A percentile compares a stretch with the other conserved stretches of the same genome.
Evolutionary conservation across 1,140 invertebrate species (phyloP).

Genomic region (Drosophila sp.): DNA sequence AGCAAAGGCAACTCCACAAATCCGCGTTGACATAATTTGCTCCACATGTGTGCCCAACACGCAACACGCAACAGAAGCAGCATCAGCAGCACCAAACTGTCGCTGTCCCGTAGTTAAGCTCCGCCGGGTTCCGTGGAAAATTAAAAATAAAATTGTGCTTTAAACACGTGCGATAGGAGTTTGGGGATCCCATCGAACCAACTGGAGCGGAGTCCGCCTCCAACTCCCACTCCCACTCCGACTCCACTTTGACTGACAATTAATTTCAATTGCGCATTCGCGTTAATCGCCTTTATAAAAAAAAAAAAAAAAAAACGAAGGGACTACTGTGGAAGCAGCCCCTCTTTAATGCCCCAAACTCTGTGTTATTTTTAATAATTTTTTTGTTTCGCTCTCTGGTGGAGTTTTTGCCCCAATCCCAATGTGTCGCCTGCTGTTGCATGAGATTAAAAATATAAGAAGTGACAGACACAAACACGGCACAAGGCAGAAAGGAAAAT

Average conservation of each 20-base stretch:
- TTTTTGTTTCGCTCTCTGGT: background rate
- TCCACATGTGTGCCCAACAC: constrained; percentile 66
- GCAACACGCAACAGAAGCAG: constrained; percentile 13
- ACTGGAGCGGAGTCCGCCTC: background rate
- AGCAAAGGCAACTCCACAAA: constrained; percentile 48
- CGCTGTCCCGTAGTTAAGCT: constrained; percentile 37
- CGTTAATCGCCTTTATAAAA: constrained; percentile 73
- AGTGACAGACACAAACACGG: constrained; percentile 54
- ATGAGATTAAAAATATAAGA: constrained; percentile 76
- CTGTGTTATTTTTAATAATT: constrained; percentile 11
- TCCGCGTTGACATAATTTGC: constrained; percentile 74
- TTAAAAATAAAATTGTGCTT: constrained; percentile 73
- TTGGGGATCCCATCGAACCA: constrained; percentile 13
- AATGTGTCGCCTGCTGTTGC: constrained; percentile 64
- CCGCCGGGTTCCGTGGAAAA: constrained; percentile 48
- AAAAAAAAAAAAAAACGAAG: constrained; percentile 26
- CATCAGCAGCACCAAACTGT: constrained; percentile 23
- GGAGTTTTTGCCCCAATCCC: constrained; percentile 8
- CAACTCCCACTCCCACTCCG: constrained; percentile 17
- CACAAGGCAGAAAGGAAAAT: constrained; percentile 53
- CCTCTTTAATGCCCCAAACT: background rate
- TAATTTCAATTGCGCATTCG: constrained; percentile 80
- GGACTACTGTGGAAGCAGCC: constrained; percentile 14
- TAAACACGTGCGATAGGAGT: constrained; percentile 63
- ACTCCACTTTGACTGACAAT: constrained; percentile 74